phyloP scores from a whole-genome alignment of 1,140 invertebrate species.

The Formica selysi region DNA sequence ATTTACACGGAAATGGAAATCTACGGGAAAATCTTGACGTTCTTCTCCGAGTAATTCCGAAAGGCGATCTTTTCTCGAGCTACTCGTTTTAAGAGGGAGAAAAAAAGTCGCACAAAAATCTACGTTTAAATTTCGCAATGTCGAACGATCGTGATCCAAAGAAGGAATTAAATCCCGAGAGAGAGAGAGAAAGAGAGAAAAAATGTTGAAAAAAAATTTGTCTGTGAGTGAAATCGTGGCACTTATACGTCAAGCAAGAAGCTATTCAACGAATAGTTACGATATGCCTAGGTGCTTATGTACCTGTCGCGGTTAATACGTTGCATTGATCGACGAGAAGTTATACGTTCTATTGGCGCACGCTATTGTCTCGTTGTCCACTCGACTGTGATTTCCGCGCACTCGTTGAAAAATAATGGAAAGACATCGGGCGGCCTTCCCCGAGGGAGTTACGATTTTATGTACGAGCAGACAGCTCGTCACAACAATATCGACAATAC shows the following conservation, averaged over 20 bases:
- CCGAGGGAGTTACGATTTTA: constrained; percentile 39
- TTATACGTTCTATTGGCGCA: constrained; percentile 23
- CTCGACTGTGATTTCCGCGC: constrained; percentile 57
- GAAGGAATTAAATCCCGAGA: constrained; percentile 8
- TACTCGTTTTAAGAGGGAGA: background rate
- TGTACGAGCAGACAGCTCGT: constrained; percentile 47
- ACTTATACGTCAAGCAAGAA: constrained; percentile 16
- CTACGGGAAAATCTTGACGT: background rate
- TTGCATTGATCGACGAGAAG: constrained; percentile 66
- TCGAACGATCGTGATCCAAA: background rate
- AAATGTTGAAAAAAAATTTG: background rate
- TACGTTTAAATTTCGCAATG: background rate
- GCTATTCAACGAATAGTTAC: constrained; percentile 31
- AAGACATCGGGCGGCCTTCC: constrained; percentile 26
- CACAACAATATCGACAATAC: constrained; percentile 41
- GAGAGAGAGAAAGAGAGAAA: too few species aligned
- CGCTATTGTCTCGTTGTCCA: constrained; percentile 70
- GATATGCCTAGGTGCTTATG: constrained; percentile 52
- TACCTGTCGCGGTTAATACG: constrained; percentile 65
- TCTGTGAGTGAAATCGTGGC: background rate
- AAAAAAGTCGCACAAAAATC: background rate
- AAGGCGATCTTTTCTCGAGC: constrained; percentile 1
- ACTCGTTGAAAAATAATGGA: constrained; percentile 54
- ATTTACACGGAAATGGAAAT: constrained; percentile 13
- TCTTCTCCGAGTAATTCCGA: constrained; percentile 17